Base-by-base conservation (phyloP, 1,140 invertebrate genomes). In the Tyrophagus putrescentiae region DNA sequence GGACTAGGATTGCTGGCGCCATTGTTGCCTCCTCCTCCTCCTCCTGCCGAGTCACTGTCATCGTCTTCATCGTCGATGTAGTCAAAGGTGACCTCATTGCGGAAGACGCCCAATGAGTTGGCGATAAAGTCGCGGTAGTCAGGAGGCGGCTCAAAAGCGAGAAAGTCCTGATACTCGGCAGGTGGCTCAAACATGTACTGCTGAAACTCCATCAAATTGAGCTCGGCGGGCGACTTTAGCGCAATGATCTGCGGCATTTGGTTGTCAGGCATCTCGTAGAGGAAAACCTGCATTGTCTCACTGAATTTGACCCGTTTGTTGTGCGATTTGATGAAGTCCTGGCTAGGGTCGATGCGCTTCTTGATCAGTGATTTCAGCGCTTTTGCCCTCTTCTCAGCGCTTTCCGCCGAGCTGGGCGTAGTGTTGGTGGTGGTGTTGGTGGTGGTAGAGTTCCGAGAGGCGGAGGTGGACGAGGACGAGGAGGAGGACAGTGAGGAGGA, bases 261-360 rank as follows among this genome's bases (percentile, higher is more conserved):
- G 32, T 60, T 62, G 11, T 60, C 36, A 28, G 62, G 62, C 63
- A 53, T 53, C 29, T 64, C 63, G 39, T 64, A 63, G 23, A 60
- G 62, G 27, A 64, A 64, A 4, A 64, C 63, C 54, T 64, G 64
- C 60, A 64, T 62, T 11, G 63, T 64, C 31, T 64, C 60, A 34
- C 50, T 61, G 50, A 64, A 64, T 52, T 57, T 64, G 3, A 64
- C 63, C 31, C 60, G 36, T 53, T 52, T 62, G n/a, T 60, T 54
- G 28, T 39, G 58, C 3, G 33, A 18, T 34, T 60, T 41, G 23
- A 28, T 60, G 31, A 54, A 31, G 27, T 60, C 36, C 27, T 56
- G 48, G 9, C 34, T 61, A 29, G 9, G 4, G 5, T 45, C 18
- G 48, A 21, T 7, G 28, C 21, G 29, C 34, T 61, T 60, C 29